phyloP scores from a whole-genome alignment of 53 echinoderm and acorn worm genomes.

The Temnopleurus reevesii region DNA sequence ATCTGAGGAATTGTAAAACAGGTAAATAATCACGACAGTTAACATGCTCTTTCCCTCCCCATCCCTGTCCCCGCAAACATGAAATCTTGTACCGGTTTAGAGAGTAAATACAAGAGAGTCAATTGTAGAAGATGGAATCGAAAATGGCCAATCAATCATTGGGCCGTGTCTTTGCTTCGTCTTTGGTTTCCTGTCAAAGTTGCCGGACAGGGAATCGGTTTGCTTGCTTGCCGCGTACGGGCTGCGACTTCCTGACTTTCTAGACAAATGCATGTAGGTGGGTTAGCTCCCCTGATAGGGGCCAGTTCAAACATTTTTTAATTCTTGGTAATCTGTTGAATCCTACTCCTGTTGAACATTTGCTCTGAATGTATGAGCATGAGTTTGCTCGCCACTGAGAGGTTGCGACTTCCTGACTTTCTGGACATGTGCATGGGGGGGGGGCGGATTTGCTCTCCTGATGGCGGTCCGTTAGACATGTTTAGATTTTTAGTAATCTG shows the following conservation, averaged over 20 bases:
- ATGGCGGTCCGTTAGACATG: too few relatives aligned
- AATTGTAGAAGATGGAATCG: conserved; percentile 14
- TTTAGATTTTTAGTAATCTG: too few relatives aligned
- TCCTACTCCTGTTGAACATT: too few relatives aligned
- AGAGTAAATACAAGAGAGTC: neutral
- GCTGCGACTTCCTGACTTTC: conserved; percentile 27
- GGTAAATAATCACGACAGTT: too few relatives aligned
- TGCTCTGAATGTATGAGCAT: too few relatives aligned
- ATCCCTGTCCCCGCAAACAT: too few relatives aligned
- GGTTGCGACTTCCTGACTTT: too few relatives aligned
- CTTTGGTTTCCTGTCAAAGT: conserved; percentile 33
- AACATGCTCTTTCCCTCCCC: too few relatives aligned
- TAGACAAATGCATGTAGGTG: neutral
- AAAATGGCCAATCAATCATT: conserved; percentile 28
- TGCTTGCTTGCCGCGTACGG: conserved; percentile 16
- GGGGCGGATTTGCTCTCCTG: too few relatives aligned
- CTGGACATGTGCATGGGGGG: too few relatives aligned
- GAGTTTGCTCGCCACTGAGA: too few relatives aligned
- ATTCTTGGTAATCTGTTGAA: neutral
- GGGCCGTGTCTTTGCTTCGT: neutral
- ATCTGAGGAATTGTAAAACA: too few relatives aligned
- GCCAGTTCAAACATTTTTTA: neutral
- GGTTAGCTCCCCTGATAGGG: neutral
- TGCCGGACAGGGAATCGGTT: conserved; percentile 9
- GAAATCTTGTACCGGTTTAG: neutral